Base-by-base conservation (phyloP, 23 tunicate species). In the Styela plicata region DNA sequence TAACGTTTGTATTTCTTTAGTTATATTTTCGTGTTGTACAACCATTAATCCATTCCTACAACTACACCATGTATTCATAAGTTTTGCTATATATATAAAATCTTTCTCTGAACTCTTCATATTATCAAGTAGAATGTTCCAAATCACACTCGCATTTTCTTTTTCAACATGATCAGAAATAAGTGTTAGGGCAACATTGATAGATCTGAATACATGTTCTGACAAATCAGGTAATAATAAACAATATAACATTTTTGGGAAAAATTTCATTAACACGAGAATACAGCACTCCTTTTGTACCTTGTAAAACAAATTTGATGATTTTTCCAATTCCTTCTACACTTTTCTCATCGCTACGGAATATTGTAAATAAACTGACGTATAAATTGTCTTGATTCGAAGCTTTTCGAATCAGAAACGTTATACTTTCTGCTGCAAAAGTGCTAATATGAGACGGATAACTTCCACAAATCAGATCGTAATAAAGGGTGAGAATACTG, bases 361-460 rank as follows among this genome's bases (percentile, higher is more conserved):
- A 52, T 20, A 93, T 69, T 2, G 1, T 25, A 68, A 93, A 88
- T 61, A 93, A 82, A 13, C 24, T 20, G n/a, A 81, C 77, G 64
- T 34, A 22, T 31, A 93, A 44, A 7, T 81, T 85, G 22, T 70
- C 27, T 82, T 81, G 33, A 31, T 36, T 82, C 24, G 84, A 79
- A 0, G 89, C 74, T 83, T 93, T 93, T 26, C 98, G 74, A 3
- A 93, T 76, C 69, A 93, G 76, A 77, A 84, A 93, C 1, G 93
- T 82, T 73, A 93, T 33, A 83, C 98, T 93, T 82, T 93, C 90
- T 2, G 89, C 93, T 2, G 98, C 98, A 80, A 93, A 93, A 31
- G 88, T 27, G 19, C 64, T 79, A 2, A 93, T 93, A 71, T 93
- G 94, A 13, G 61, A 61, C 1, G 93, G 94, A 31, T 93, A 89